Conservation (phyloP, 2,797 vertebrate species). For the Malacoraja senta region DNA sequence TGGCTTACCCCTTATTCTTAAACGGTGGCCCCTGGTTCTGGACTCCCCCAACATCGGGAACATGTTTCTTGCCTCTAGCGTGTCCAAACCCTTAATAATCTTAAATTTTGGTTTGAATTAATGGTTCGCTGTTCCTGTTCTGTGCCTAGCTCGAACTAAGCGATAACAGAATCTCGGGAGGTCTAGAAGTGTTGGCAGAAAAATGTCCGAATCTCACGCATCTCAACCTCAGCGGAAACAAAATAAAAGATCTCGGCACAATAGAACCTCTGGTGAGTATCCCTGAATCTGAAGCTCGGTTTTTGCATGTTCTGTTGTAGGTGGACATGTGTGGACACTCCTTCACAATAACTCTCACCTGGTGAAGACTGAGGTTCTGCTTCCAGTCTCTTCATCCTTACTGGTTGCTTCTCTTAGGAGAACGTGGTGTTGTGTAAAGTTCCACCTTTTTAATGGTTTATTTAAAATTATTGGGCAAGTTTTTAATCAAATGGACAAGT, state of each 20-base stretch:
- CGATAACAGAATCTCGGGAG: constrained; percentile 97
- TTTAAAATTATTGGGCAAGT: too few relatives aligned
- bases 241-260: constrained; percentile 98
- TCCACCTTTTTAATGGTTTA: too few relatives aligned
- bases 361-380: background rate
- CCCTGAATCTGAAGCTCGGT: background rate
- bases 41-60: too few relatives aligned
- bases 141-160: constrained; percentile 84
- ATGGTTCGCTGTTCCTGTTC: background rate
- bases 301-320: background rate
- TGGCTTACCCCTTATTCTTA: too few relatives aligned
- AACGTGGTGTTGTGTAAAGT: too few relatives aligned
- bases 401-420: background rate
- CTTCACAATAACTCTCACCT: background rate
- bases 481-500: too few relatives aligned
- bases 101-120: background rate
- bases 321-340: background rate
- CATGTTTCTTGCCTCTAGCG: too few relatives aligned
- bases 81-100: too few relatives aligned
- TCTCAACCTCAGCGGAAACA: constrained; percentile 98
- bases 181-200: constrained; percentile 91
- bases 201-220: constrained; percentile 97
- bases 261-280: constrained; percentile 92
- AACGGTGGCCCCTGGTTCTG: too few relatives aligned
- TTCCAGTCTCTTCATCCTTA: background rate